Conservation (phyloP, 2,888 invertebrate species). For the Epinotia demarniana region DNA sequence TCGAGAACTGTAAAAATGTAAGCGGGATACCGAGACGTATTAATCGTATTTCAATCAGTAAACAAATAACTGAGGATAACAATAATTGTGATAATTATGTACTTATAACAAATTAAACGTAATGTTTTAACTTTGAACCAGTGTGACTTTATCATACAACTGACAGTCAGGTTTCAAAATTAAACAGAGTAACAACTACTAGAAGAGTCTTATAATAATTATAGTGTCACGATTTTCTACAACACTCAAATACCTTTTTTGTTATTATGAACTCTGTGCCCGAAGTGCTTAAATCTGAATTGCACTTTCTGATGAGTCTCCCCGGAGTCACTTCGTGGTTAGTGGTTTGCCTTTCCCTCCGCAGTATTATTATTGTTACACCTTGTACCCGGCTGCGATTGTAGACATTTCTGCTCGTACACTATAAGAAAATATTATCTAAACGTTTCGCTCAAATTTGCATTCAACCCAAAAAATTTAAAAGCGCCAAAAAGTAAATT, state of each 20-base stretch:
- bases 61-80: too few relatives aligned
- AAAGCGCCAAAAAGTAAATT: not conserved
- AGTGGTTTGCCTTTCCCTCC: conserved; percentile 77
- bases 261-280: conserved; percentile 54
- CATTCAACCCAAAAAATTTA: not conserved
- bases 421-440: not conserved
- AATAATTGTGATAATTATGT: not conserved
- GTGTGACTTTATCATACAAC: too few relatives aligned
- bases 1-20: too few relatives aligned
- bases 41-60: too few relatives aligned
- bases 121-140: not conserved
- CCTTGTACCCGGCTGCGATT: not conserved
- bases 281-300: conserved; percentile 56
- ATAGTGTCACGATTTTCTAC: conserved; percentile 26
- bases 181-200: conserved; percentile 5
- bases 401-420: not conserved
- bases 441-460: not conserved
- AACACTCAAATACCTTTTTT: conserved; percentile 33
- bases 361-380: conserved; percentile 58
- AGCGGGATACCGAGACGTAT: too few relatives aligned
- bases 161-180: not conserved
- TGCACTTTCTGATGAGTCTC: conserved; percentile 52
- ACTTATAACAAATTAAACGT: not conserved
- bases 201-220: conserved; percentile 10
- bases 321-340: conserved; percentile 62